A percentile compares a stretch with the other conserved stretches of the same genome.
phyloP scores from a whole-genome alignment of 2,797 vertebrate genomes.

The Parauchenoglanis ngamensis region DNA sequence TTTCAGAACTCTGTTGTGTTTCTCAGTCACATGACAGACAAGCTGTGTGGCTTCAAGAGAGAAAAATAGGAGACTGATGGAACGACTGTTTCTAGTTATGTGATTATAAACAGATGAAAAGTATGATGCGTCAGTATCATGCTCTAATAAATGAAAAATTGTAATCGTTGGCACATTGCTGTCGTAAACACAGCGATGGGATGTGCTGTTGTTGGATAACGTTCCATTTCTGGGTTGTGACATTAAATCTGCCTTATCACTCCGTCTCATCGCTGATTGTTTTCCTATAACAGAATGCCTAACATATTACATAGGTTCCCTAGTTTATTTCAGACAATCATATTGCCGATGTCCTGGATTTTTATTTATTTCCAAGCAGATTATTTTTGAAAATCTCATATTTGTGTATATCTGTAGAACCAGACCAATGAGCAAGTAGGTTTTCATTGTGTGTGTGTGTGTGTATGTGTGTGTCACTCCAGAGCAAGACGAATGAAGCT shows the following conservation, averaged over 20 bases:
- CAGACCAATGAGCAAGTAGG: background rate
- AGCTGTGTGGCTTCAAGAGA: background rate
- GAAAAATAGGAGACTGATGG: background rate
- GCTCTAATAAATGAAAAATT: background rate
- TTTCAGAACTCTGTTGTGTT: background rate
- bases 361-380: background rate
- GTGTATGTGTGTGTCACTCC: slow-evolving; percentile 35
- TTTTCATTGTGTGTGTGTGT: slow-evolving; percentile 16
- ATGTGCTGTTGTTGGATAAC: background rate
- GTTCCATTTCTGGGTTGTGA: background rate
- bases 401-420: background rate
- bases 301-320: background rate
- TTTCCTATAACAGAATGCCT: background rate
- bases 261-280: background rate
- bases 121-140: background rate
- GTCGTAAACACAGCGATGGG: background rate
- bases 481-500: slow-evolving; percentile 84
- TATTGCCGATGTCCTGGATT: background rate
- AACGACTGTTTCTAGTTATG: background rate
- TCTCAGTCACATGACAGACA: background rate
- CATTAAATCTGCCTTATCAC: background rate
- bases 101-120: background rate
- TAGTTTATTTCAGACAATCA: background rate
- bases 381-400: background rate
- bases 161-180: background rate